Evolutionary conservation across 1,140 invertebrate species (phyloP).

Genomic region (Streblospio benedicti): DNA sequence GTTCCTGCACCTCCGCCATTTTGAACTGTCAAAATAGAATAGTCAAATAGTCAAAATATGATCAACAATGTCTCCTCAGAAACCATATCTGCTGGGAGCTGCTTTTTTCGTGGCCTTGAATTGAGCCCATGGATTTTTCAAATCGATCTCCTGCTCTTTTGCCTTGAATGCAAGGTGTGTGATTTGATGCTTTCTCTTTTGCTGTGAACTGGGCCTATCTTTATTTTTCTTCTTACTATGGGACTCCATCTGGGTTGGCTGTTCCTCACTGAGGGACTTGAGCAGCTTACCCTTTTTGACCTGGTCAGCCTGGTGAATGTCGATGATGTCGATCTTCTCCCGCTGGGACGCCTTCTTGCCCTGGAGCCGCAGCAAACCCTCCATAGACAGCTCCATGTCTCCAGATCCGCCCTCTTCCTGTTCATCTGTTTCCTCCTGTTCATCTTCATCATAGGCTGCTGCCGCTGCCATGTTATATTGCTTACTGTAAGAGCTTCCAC

Average conservation of each 20-base stretch:
- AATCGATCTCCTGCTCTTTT: constrained; percentile 82
- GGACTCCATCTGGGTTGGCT: constrained; percentile 51
- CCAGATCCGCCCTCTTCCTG: not conserved
- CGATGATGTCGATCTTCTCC: constrained; percentile 60
- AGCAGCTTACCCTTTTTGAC: constrained; percentile 67
- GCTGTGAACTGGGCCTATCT: constrained; percentile 60
- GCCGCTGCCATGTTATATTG: not conserved
- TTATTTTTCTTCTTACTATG: constrained; percentile 50
- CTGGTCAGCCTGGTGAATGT: constrained; percentile 74
- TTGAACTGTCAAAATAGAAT: no score
- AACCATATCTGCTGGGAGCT: constrained; percentile 57
- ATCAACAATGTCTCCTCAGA: constrained; percentile 29
- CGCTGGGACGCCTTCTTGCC: constrained; percentile 49
- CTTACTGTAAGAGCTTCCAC: not conserved
- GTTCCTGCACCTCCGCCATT: no score
- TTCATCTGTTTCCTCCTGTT: not conserved
- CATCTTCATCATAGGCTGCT: not conserved
- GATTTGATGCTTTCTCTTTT: constrained; percentile 85
- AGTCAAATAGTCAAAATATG: no score
- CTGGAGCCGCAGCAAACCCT: constrained; percentile 46
- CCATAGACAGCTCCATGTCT: constrained; percentile 3
- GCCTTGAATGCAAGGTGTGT: constrained; percentile 89
- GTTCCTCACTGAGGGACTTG: constrained; percentile 69
- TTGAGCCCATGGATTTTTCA: constrained; percentile 87
- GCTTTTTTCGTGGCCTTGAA: constrained; percentile 73